Conservation (phyloP, 2,888 invertebrate genomes). For the Tiliacea aurago region DNA sequence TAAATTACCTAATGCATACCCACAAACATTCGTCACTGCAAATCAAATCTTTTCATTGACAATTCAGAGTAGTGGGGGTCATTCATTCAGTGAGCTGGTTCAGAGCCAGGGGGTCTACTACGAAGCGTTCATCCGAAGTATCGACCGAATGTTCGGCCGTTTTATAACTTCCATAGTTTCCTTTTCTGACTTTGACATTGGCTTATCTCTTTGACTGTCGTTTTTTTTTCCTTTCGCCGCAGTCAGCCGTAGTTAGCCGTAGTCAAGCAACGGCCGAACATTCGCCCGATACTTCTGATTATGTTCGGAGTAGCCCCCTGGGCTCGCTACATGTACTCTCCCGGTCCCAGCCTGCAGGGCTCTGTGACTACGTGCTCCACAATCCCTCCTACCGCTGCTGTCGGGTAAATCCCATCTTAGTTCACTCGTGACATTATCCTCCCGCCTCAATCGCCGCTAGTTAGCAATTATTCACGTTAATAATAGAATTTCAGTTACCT, state of each 20-base stretch:
- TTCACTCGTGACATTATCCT: constrained; percentile 54
- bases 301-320: too few relatives aligned
- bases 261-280: too few relatives aligned
- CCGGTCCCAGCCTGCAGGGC: constrained; percentile 4
- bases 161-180: too few relatives aligned
- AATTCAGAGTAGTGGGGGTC: neutral
- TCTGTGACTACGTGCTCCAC: neutral
- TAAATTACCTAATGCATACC: neutral
- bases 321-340: constrained; percentile 18
- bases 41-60: neutral
- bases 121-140: too few relatives aligned
- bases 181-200: too few relatives aligned
- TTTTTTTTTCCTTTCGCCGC: too few relatives aligned
- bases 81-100: constrained; percentile 18
- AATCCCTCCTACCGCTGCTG: constrained; percentile 24
- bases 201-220: too few relatives aligned
- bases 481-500: constrained; percentile 60
- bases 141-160: too few relatives aligned
- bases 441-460: constrained; percentile 39
- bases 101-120: neutral
- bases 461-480: constrained; percentile 43
- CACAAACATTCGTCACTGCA: constrained; percentile 5
- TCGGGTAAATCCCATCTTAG: constrained; percentile 59
- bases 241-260: too few relatives aligned
- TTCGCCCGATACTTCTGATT: too few relatives aligned